Evolutionary conservation across 2,888 invertebrate species (phyloP), one percentile per base, ranked within the genome.

Genomic region (Pristionchus entomophagus): DNA sequence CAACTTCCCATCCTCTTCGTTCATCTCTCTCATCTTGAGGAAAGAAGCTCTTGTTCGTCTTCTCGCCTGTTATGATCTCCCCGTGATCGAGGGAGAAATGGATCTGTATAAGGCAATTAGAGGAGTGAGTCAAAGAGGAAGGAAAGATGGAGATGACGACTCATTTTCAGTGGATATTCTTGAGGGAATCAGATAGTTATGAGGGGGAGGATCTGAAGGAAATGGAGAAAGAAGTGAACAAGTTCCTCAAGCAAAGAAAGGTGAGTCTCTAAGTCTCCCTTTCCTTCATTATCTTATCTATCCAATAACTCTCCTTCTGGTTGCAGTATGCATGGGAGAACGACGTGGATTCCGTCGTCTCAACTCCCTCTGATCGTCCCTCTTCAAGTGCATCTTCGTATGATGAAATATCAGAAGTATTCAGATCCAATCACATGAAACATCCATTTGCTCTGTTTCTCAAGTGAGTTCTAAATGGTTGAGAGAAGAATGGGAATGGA

Each of bases 61-160:
- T n/a, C 86, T 90, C 19, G 87, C 87, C 19, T 88, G 89, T 5
- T 78, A 88, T 2, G 89, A 91, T 73, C 85, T 91, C 12, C 87
- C 91, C 10, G 88, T 91, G 6, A 81, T 87, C 2, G 92, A 92
- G 80, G 90, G 90, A n/a, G 92, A 92, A 80, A 85, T 88, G 59
- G 92, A 92, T 87, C 69, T 92, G 12, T 92, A 92, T 77, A 81
- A 83, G 38, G 78, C 88, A 14, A 86, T 92, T 8, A 90, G 86
- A 88, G 62, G 35, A 62, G 92, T 92, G 19, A 85, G 88, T 53
- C 19, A 14, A 49, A 45, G 45, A 35, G n/a, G n/a, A n/a, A n/a
- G n/a, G n/a, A n/a, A n/a, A n/a, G 41, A 51, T 19, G 35, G 51
- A 29, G 26, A 56, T 73, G 22, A 17, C 35, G 4, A 69, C 41